These are phyloP conservation scores for Drosophila helvetica DNA, from an alignment of 2,888 invertebrate genomes.

Conservation along the genomic window DNA sequence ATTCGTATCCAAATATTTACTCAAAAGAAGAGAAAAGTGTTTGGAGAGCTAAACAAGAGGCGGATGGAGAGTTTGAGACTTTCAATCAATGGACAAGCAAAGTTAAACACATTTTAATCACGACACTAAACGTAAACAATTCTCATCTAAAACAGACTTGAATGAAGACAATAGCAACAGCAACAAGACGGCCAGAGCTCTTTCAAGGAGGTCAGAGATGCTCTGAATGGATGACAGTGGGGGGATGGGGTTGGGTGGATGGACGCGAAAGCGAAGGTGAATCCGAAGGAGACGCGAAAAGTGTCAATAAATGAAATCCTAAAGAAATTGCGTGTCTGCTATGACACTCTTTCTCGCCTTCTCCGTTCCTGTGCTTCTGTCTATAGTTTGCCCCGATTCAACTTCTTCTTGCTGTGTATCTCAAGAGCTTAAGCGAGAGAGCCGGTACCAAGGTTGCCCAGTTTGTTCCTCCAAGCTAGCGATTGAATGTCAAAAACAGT, in stretches of 20 bases:
- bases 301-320: constrained; percentile 80
- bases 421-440: constrained; percentile 49
- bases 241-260: neutral
- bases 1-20: constrained; percentile 35
- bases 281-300: constrained; percentile 61
- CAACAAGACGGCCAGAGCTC: constrained; percentile 1
- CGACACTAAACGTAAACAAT: constrained; percentile 71
- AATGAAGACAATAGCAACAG: constrained; percentile 21
- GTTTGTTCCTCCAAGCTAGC: constrained; percentile 24
- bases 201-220: constrained; percentile 14
- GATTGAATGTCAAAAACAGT: constrained; percentile 72
- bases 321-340: constrained; percentile 76
- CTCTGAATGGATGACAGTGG: constrained; percentile 12
- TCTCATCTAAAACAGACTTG: constrained; percentile 62
- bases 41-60: constrained; percentile 24
- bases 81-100: constrained; percentile 75
- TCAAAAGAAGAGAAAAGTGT: constrained; percentile 13
- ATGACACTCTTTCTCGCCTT: constrained; percentile 24
- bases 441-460: constrained; percentile 49
- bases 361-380: neutral
- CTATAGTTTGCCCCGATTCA: constrained; percentile 4
- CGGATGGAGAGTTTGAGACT: constrained; percentile 39
- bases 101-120: constrained; percentile 80
- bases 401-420: constrained; percentile 34
- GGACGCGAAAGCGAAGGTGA: constrained; percentile 41